These are phyloP conservation scores for Pectinophora gossypiella DNA, from an alignment of 1,140 invertebrate genomes.

Conservation along the genomic window DNA sequence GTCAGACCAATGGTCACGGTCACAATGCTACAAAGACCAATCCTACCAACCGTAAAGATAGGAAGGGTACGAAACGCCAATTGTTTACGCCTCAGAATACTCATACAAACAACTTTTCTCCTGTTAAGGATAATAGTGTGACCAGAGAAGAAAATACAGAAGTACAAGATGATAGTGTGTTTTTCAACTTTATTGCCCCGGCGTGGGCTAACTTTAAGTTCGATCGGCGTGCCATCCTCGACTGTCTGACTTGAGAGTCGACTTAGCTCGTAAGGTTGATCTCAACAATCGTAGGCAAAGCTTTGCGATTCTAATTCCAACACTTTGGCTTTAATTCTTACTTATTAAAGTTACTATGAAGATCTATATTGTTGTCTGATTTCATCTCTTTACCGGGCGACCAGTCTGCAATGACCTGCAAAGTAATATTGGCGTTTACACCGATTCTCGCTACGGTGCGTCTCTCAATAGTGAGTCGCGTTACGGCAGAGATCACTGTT, in stretches of 20 bases:
- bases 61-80: slow-evolving; percentile 71
- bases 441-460: too few species aligned
- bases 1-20: slow-evolving; percentile 9
- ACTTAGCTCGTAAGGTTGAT: not conserved
- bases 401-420: too few species aligned
- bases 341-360: not conserved
- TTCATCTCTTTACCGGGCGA: too few species aligned
- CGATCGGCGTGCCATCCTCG: slow-evolving; percentile 74
- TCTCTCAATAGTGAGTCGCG: too few species aligned
- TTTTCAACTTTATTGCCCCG: slow-evolving; percentile 70
- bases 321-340: not conserved
- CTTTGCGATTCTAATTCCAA: not conserved
- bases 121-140: slow-evolving; percentile 37
- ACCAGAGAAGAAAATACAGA: slow-evolving; percentile 2
- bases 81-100: slow-evolving; percentile 69
- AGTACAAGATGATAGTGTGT: slow-evolving; percentile 21
- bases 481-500: too few species aligned
- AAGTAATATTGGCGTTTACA: too few species aligned
- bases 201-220: slow-evolving; percentile 79
- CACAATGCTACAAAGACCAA: slow-evolving; percentile 14
- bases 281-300: not conserved
- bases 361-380: not conserved
- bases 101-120: slow-evolving; percentile 36
- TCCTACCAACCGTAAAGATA: slow-evolving; percentile 45
- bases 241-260: slow-evolving; percentile 63